Conservation (phyloP, 92 coral and sea anemone species). For the Ricordea florida region DNA sequence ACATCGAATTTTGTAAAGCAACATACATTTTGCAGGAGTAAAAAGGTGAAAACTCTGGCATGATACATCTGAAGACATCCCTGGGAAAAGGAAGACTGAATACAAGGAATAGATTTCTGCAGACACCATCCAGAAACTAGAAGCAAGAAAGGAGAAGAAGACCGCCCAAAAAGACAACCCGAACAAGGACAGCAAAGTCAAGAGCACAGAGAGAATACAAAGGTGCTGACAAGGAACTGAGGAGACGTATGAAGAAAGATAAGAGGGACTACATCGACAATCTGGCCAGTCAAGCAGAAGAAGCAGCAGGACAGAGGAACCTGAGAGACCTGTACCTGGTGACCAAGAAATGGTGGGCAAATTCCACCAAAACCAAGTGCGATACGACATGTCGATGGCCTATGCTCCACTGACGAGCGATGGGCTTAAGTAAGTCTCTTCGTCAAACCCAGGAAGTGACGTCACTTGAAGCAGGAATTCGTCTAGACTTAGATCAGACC, state of each 20-base stretch:
- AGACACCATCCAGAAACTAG: background rate
- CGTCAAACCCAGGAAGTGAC: too few species aligned
- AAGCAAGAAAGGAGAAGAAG: conserved; percentile 13
- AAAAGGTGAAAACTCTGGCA: too few species aligned
- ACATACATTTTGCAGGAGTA: too few species aligned
- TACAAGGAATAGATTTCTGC: conserved; percentile 7
- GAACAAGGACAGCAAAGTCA: conserved; percentile 13
- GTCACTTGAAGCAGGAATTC: too few species aligned
- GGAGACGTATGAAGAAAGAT: conserved; percentile 7
- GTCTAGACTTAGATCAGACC: too few species aligned
- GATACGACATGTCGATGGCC: too few species aligned
- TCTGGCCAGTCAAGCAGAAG: conserved; percentile 23
- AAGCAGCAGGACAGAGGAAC: conserved; percentile 27
- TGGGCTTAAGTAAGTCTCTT: too few species aligned
- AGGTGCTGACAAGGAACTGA: conserved; percentile 34
- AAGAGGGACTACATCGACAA: background rate
- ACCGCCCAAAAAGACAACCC: background rate
- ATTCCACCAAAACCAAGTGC: too few species aligned
- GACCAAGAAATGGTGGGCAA: conserved; percentile 21
- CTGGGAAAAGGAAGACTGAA: too few species aligned
- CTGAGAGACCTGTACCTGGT: conserved; percentile 23
- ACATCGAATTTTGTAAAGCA: too few species aligned
- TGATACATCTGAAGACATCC: too few species aligned
- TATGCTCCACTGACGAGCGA: too few species aligned
- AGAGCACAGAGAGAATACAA: conserved; percentile 1